Conservation (phyloP, 2,888 invertebrate species). For the Eupithecia exiguata region DNA sequence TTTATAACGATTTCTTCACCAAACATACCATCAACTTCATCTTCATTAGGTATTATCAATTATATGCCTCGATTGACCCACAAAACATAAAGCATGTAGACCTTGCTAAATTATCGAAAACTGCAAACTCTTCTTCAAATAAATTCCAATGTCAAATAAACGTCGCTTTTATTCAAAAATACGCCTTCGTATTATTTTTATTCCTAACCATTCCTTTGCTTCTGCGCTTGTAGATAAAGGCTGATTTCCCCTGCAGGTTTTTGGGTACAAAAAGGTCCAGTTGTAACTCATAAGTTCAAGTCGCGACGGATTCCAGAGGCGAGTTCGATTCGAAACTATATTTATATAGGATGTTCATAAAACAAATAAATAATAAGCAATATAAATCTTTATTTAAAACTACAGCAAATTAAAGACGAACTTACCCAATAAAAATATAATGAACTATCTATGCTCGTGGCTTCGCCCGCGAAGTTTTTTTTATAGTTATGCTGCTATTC, state of each 20-base stretch:
- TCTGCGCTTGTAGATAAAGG: constrained; percentile 28
- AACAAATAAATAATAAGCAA: neutral
- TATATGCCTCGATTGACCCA: constrained; percentile 31
- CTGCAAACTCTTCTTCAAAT: constrained; percentile 31
- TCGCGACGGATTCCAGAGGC: constrained; percentile 70
- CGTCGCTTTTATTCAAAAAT: constrained; percentile 26
- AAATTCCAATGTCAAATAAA: constrained; percentile 35
- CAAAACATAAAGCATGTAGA: constrained; percentile 35
- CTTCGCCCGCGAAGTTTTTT: neutral
- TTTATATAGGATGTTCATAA: constrained; percentile 59
- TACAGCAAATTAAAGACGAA: constrained; percentile 2
- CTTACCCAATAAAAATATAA: neutral
- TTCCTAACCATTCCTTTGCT: constrained; percentile 11
- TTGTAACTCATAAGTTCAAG: constrained; percentile 79
- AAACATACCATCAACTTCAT: constrained; percentile 22
- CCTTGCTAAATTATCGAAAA: constrained; percentile 36
- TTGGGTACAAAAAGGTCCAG: constrained; percentile 62
- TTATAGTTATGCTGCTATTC: neutral
- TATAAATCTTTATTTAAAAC: neutral
- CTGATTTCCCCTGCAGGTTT: constrained; percentile 59
- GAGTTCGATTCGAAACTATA: constrained; percentile 60
- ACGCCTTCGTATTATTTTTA: constrained; percentile 28
- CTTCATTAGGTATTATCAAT: constrained; percentile 36
- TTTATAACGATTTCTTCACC: constrained; percentile 4
- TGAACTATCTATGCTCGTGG: neutral